These are phyloP conservation scores for Borostomias antarcticus DNA, from an alignment of 2,797 vertebrate genomes.

Conservation along the genomic window DNA sequence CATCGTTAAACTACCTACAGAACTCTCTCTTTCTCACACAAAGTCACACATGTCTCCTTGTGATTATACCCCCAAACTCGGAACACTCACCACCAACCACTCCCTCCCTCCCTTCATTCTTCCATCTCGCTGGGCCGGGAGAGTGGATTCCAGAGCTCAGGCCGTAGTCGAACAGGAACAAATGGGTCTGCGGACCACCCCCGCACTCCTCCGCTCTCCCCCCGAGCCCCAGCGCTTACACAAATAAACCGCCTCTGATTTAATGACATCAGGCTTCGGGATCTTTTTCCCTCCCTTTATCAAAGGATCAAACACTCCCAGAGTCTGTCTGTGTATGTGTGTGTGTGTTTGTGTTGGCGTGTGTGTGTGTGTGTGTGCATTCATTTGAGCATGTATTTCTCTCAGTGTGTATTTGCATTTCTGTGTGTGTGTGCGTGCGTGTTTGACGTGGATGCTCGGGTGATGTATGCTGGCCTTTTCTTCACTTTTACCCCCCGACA, in stretches of 20 bases:
- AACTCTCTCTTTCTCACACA: not conserved
- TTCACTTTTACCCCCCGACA: conserved; percentile 44
- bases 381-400: not conserved
- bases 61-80: conserved; percentile 7
- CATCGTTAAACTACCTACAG: not conserved
- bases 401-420: not conserved
- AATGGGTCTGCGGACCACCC: conserved; percentile 68
- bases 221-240: conserved; percentile 58
- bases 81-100: conserved; percentile 15
- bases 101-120: conserved; percentile 22
- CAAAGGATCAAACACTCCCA: conserved; percentile 53
- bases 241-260: conserved; percentile 75
- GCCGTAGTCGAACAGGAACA: conserved; percentile 51
- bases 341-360: not conserved
- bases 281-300: conserved; percentile 60
- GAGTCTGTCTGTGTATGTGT: not conserved
- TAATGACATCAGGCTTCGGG: conserved; percentile 64
- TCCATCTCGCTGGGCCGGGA: conserved; percentile 25
- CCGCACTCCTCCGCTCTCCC: conserved; percentile 40
- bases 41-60: conserved; percentile 8
- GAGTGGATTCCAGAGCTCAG: conserved; percentile 55
- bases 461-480: conserved; percentile 41
- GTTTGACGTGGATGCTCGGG: not conserved
- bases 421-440: not conserved
- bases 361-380: not conserved